Evolutionary conservation across 2,113 vertebrate species (phyloP).

Genomic region (Rattus norvegicus): GRCr8 NC_086032.1:17307001-17307500

Average conservation of each 20-base stretch:
- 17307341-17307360: not conserved
- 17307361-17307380: not conserved
- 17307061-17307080: not conserved
- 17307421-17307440: not conserved
- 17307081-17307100: not conserved
- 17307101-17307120: not conserved
- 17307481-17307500: too few relatives aligned
- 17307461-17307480: not conserved
- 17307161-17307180: not conserved
- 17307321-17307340: not conserved
- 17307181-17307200: not conserved
- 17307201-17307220: not conserved
- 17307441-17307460: not conserved
- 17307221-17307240: not conserved
- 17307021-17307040: too few relatives aligned
- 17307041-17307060: not conserved
- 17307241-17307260: not conserved
- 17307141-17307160: too few relatives aligned
- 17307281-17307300: not conserved
- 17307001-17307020: too few relatives aligned
- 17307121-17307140: not conserved
- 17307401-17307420: constrained; percentile 3
- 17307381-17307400: not conserved
- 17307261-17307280: not conserved
- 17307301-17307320: not conserved